Evolutionary conservation across 92 coral and sea anemone species (phyloP).

Genomic region (Diadumene lineata): DNA sequence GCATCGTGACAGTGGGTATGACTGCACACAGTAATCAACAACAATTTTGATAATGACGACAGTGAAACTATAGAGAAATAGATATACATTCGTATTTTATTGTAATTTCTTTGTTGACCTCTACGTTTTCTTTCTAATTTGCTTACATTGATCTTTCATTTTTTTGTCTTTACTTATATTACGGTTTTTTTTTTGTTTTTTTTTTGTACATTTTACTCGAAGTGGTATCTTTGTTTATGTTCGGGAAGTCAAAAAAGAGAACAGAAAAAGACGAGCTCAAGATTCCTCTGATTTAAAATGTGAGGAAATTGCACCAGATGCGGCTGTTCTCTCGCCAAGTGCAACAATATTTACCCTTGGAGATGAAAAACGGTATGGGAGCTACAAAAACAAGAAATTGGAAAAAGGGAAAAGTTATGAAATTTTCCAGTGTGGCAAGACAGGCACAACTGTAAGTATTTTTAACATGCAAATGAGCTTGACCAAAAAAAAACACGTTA

Average conservation of each 20-base stretch:
- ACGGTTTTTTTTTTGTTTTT: no score
- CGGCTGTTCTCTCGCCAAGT: not conserved
- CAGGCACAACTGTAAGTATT: not conserved
- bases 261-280: not conserved
- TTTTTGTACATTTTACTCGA: not conserved
- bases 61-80: no score
- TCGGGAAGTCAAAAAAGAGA: not conserved
- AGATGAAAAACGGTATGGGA: constrained; percentile 33
- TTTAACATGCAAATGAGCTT: not conserved
- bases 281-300: not conserved
- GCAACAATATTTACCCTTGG: constrained; percentile 18
- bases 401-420: constrained; percentile 22
- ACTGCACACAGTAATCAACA: no score
- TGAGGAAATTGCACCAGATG: not conserved
- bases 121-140: no score
- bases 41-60: no score
- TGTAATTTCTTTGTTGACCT: no score
- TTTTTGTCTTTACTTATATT: no score
- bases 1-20: no score
- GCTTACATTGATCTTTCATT: no score
- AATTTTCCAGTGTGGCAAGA: not conserved
- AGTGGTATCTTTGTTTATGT: not conserved
- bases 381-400: constrained; percentile 37
- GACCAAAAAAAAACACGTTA: no score
- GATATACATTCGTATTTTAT: no score